Percentiles rank a stretch among this genome's conserved stretches.
phyloP scores from a whole-genome alignment of 2,797 vertebrate species.

The Pempheris klunzingeri region DNA sequence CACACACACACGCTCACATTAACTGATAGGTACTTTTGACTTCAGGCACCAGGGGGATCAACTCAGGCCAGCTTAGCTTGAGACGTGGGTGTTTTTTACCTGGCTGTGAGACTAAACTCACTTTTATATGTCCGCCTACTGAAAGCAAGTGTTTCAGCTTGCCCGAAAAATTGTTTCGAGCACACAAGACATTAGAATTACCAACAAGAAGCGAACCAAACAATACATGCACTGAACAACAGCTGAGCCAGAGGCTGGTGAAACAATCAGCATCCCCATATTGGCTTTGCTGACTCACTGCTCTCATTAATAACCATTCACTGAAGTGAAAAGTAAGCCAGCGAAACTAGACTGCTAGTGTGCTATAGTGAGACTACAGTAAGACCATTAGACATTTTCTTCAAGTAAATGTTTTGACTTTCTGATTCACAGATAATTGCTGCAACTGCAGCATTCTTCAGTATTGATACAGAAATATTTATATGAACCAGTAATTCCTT shows the following conservation, averaged over 20 bases:
- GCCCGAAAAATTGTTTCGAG: conserved; percentile 26
- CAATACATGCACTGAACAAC: conserved; percentile 7
- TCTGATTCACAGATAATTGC: too few species aligned
- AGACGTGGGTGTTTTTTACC: conserved; percentile 23
- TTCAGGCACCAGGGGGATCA: background rate
- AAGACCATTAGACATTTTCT: background rate
- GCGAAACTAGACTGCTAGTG: background rate
- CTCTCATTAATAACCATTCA: background rate
- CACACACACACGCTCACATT: background rate
- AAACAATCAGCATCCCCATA: conserved; percentile 22
- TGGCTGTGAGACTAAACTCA: conserved; percentile 20
- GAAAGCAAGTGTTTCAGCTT: conserved; percentile 22
- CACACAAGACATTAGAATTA: conserved; percentile 27
- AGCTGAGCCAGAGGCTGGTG: conserved; percentile 20
- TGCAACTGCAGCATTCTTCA: too few species aligned
- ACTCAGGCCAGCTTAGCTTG: background rate
- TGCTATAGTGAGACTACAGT: background rate
- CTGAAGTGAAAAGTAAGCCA: background rate
- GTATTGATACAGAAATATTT: too few species aligned
- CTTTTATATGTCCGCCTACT: conserved; percentile 41
- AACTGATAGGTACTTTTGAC: background rate
- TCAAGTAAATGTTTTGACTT: background rate
- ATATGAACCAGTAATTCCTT: background rate
- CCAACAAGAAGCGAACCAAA: conserved; percentile 26
- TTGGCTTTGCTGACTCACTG: conserved; percentile 24